Base-by-base conservation (phyloP, 2,888 invertebrate genomes). In the Oscheius sp. region DNA sequence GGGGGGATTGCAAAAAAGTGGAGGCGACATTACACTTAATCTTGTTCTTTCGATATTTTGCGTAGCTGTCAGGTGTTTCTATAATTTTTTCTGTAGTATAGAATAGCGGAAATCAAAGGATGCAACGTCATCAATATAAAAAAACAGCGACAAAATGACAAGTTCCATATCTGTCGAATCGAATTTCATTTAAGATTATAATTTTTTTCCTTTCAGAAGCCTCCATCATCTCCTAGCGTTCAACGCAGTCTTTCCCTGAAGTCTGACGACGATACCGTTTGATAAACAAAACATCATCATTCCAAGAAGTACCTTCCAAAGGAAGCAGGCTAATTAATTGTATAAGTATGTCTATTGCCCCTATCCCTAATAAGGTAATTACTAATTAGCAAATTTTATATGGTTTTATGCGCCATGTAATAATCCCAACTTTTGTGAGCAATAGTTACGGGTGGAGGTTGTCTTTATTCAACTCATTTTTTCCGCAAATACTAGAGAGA, bases 231-330 rank as follows among this genome's bases (percentile, higher is more conserved):
- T 6, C 71, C 75, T 3, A 68, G 56, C 45, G 67, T 75, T 28
- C 68, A 70, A n/a, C 64, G 75, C 32, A 75, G 73, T 62, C 75
- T 72, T 45, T 75, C 73, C 9, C 61, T 72, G 45, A 75, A 72
- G 22, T 64, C 69, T 8, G 74, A 75, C 49, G 74, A 75, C 49
- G 74, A 75, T 47, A 20, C 44, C 14, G 41, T 62, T 32, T 62
- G 30, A 49, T n/a, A n/a, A n/a, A n/a, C n/a, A n/a, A n/a, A n/a
- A n/a, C n/a, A n/a, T n/a, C n/a, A n/a, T n/a, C n/a, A n/a, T n/a
- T n/a, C n/a, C n/a, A n/a, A n/a, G n/a, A n/a, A n/a, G n/a, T n/a
- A n/a, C 59, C 59, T 59, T 59, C 59, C 14, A 6, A 59, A 59
- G 59, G 59, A 59, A n/a, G n/a, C n/a, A n/a, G n/a, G n/a, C n/a